Base-by-base conservation (phyloP, 92 coral and sea anemone species). In the Paragorgia papillata region DNA sequence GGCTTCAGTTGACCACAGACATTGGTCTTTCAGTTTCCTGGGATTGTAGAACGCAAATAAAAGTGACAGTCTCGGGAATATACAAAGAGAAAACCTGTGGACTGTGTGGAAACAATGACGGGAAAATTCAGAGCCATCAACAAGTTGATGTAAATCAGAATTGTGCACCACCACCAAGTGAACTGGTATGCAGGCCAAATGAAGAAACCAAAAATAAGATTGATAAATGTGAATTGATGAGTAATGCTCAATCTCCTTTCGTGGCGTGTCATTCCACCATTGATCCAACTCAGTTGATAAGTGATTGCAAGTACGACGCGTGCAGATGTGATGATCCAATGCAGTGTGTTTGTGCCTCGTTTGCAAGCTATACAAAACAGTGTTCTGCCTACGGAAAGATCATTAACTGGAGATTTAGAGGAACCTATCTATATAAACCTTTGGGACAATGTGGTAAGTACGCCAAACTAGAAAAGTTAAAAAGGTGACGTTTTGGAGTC, bases 61-160 rank as follows among this genome's bases (percentile, higher is more conserved):
- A 27, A 22, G 73, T 66, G 27, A 32, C 73, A 27, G 73, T 66
- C 17, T 66, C 73, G 21, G 73, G 73, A 19, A 66, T 19, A 44
- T 66, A 39, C 55, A 41, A 44, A 66, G 73, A 33, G 25, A 66
- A 66, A 54, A 39, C 29, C 25, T 66, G 73, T 27, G 61, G 61
- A 12, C 4, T 55, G 24, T 55, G 61, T 4, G 61, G 61, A 55
- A 55, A 55, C 61, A 12, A 55, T 24, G 29, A 55, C 19, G 61
- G 61, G 1, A 17, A 55, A 18, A 1, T 10, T 9, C 13, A 2
- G 1, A 27, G 19, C 29, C 19, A 55, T 24, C 13, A 0, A 55
- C 24, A 9, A 4, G 19, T 12, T 55, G 26, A 18, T 9, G 61
- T 27, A 18, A 4, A 55, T 27, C 29, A 12, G 12, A 21, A 4